Percentiles rank a stretch among this genome's conserved stretches.
These are phyloP conservation scores for Octonoba sinensis DNA, from an alignment of 2,888 invertebrate species.

Conservation along the genomic window DNA sequence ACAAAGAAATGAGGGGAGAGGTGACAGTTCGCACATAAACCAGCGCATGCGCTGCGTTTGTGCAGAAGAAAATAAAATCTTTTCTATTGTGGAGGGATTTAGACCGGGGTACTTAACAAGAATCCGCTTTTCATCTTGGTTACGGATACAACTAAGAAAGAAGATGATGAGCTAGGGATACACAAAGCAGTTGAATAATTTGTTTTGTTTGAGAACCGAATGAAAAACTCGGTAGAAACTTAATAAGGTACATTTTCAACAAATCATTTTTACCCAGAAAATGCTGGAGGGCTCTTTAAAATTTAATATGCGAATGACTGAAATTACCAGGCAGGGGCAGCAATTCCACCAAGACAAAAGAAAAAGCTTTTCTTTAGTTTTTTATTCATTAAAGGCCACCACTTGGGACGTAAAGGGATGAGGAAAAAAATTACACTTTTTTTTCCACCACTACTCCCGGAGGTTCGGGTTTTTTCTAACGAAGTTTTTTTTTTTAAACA, in stretches of 20 bases:
- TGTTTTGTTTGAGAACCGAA: slow-evolving; percentile 63
- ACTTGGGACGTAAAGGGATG: slow-evolving; percentile 44
- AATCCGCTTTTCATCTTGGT: slow-evolving; percentile 55
- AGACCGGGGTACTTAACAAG: slow-evolving; percentile 17
- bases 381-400: slow-evolving; percentile 63
- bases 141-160: slow-evolving; percentile 42
- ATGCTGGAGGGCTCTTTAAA: slow-evolving; percentile 64
- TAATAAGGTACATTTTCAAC: slow-evolving; percentile 65
- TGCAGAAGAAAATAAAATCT: too few relatives aligned
- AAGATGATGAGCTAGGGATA: slow-evolving; percentile 50
- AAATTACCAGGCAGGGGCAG: slow-evolving; percentile 61
- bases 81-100: neutral
- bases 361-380: slow-evolving; percentile 58
- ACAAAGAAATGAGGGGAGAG: too few relatives aligned
- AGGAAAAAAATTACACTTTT: slow-evolving; percentile 27
- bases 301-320: slow-evolving; percentile 65
- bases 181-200: slow-evolving; percentile 62
- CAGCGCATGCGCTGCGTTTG: too few relatives aligned
- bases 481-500: slow-evolving; percentile 44
- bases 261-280: slow-evolving; percentile 58
- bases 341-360: slow-evolving; percentile 50
- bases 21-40: too few relatives aligned
- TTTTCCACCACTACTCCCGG: slow-evolving; percentile 53
- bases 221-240: slow-evolving; percentile 62
- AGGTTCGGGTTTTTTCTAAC: slow-evolving; percentile 45